Conservation (phyloP, 2,797 vertebrate genomes). For the Pampus argenteus region DNA sequence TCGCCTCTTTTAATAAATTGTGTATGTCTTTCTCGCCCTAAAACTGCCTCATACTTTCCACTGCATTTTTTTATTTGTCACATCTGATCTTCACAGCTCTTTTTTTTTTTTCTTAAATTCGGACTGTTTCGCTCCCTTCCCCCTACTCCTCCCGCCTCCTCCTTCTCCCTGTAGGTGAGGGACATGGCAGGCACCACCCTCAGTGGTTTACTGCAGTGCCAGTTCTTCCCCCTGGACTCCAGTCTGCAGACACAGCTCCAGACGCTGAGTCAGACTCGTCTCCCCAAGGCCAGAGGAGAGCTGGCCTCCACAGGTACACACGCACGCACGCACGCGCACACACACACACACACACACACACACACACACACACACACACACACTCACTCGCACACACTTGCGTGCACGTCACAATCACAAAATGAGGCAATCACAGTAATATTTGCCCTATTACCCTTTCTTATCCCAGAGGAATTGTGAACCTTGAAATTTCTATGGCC, state of each 20-base stretch:
- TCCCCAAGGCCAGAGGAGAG: constrained; percentile 94
- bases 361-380: constrained; percentile 28
- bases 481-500: constrained; percentile 65
- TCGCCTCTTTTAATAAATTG: constrained; percentile 66
- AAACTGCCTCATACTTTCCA: constrained; percentile 43
- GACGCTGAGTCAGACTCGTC: constrained; percentile 94
- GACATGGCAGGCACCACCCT: constrained; percentile 98
- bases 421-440: constrained; percentile 70
- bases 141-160: not conserved
- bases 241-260: constrained; percentile 96
- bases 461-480: constrained; percentile 61
- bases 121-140: not conserved
- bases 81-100: constrained; percentile 37
- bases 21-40: constrained; percentile 39
- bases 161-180: constrained; percentile 87
- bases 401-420: constrained; percentile 40
- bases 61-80: constrained; percentile 50
- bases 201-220: constrained; percentile 96
- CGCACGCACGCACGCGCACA: constrained; percentile 39
- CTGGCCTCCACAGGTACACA: constrained; percentile 82
- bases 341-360: constrained; percentile 25
- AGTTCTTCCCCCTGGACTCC: constrained; percentile 93
- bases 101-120: constrained; percentile 14
- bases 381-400: constrained; percentile 17
- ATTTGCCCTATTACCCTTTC: constrained; percentile 73